A percentile compares a stretch with the other conserved stretches of the same genome.
phyloP scores from a whole-genome alignment of 2,797 vertebrate species.

The Eospalax fontanierii region DNA sequence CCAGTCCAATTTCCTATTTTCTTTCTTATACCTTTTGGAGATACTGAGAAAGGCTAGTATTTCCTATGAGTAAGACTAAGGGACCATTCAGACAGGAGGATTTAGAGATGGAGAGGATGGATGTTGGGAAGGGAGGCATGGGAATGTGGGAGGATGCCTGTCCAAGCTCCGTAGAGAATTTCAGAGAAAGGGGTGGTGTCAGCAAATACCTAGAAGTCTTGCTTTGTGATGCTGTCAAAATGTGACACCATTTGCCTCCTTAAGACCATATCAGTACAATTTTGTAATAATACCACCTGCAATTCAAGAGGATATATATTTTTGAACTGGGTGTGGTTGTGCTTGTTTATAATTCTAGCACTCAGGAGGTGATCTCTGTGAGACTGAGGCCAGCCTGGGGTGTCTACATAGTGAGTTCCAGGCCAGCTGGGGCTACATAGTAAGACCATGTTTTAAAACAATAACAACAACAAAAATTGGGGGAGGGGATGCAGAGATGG shows the following conservation, averaged over 20 bases:
- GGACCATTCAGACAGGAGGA: neutral
- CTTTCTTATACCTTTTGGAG: neutral
- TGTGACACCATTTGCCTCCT: neutral
- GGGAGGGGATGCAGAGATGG: neutral
- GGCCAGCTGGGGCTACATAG: too few species aligned
- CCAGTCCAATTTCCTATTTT: neutral
- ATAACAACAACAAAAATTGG: too few species aligned
- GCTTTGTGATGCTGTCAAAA: neutral
- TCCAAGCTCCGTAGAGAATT: neutral
- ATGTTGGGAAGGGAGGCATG: neutral
- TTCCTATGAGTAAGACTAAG: conserved; percentile 41
- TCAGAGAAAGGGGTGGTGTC: neutral
- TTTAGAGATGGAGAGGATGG: neutral
- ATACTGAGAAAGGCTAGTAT: neutral
- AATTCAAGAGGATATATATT: neutral
- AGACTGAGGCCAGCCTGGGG: too few species aligned
- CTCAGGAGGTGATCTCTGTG: too few species aligned
- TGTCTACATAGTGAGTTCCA: too few species aligned
- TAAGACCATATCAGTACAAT: neutral
- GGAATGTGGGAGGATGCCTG: neutral
- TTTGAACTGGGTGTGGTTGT: too few species aligned
- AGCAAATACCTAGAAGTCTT: neutral
- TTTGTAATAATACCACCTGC: neutral
- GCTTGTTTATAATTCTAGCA: too few species aligned
- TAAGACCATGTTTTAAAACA: too few species aligned